Evolutionary conservation across 2,113 vertebrate genomes (phyloP).

Genomic region (Cavia aperea): DNA sequence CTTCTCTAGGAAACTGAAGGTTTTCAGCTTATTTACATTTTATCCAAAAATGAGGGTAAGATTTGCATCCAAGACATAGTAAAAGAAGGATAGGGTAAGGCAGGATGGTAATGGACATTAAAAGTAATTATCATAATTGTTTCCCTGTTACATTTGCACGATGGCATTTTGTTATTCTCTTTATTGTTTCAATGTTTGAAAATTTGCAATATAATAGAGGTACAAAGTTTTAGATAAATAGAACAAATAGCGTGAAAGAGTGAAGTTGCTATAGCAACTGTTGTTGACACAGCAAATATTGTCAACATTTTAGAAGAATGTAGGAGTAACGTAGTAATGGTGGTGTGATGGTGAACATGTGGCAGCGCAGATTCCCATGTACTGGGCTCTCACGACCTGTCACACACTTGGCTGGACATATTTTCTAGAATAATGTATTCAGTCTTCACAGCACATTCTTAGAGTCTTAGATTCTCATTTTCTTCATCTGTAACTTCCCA

Average conservation of each 20-base stretch:
- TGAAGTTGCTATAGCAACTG: neutral
- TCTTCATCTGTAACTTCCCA: neutral
- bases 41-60: no score
- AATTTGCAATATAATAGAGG: neutral
- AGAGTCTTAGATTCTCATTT: neutral
- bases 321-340: neutral
- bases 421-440: neutral
- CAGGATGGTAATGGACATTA: neutral
- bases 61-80: neutral
- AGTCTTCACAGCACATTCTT: neutral
- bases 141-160: neutral
- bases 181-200: neutral
- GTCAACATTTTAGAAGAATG: neutral
- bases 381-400: neutral
- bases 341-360: neutral
- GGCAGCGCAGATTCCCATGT: neutral
- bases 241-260: neutral
- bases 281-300: no score
- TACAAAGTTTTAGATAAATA: neutral
- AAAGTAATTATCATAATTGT: neutral
- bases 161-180: no score
- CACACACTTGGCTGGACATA: neutral
- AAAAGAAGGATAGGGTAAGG: neutral
- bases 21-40: neutral
- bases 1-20: neutral